Percentiles rank a stretch among this genome's conserved stretches.
Evolutionary conservation across 1,140 invertebrate species (phyloP).

Genomic region (Hestina assimilis): DNA sequence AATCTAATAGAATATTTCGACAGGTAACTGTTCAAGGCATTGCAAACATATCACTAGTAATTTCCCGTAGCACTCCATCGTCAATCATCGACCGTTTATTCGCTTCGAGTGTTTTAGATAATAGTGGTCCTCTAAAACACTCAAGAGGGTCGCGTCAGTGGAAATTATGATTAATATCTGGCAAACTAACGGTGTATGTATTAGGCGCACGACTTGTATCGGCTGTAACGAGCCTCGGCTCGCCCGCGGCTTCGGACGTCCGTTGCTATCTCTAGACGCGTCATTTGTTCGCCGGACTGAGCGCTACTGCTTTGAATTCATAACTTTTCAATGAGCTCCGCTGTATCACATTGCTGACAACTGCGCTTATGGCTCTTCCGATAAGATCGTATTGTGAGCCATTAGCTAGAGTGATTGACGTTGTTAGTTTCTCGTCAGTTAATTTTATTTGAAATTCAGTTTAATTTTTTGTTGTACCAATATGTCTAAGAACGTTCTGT

Average conservation of each 20-base stretch:
- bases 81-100: conserved; percentile 49
- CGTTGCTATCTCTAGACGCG: conserved; percentile 39
- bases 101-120: conserved; percentile 57
- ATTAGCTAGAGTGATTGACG: conserved; percentile 75
- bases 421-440: conserved; percentile 71
- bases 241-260: conserved; percentile 42
- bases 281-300: conserved; percentile 52
- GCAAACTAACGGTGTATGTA: conserved; percentile 53
- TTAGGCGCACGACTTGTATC: conserved; percentile 35
- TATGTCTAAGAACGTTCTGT: conserved; percentile 10
- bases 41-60: conserved; percentile 44
- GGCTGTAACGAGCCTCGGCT: conserved; percentile 24
- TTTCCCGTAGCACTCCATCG: conserved; percentile 38
- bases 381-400: conserved; percentile 67
- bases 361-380: conserved; percentile 54
- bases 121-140: conserved; percentile 66
- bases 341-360: conserved; percentile 60
- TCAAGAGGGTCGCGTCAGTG: conserved; percentile 64
- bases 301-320: conserved; percentile 60
- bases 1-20: conserved; percentile 40
- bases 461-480: conserved; percentile 42
- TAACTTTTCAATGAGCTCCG: conserved; percentile 60
- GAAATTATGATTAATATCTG: conserved; percentile 74
- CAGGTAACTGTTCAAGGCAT: conserved; percentile 32
- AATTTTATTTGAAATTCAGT: conserved; percentile 73